Percentiles rank a stretch among this genome's conserved stretches.
phyloP scores from a whole-genome alignment of 2,888 invertebrate genomes.

The Rhodophaea formosa region DNA sequence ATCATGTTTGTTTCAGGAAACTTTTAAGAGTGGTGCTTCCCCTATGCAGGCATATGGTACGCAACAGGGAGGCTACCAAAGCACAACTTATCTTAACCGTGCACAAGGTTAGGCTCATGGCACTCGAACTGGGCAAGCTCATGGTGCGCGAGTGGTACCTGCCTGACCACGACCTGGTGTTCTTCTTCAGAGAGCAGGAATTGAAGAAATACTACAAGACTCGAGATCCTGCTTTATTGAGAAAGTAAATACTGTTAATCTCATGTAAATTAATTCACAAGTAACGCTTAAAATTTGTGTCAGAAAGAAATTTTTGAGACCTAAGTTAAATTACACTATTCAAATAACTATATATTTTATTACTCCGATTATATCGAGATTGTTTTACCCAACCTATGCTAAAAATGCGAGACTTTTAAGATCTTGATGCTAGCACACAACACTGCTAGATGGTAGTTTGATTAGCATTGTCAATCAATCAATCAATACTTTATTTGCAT shows the following conservation, averaged over 20 bases:
- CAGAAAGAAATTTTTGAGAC: too few relatives aligned
- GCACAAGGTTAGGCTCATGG: constrained; percentile 82
- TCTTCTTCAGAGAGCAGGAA: constrained; percentile 85
- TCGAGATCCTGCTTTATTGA: constrained; percentile 79
- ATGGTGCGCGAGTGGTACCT: constrained; percentile 83
- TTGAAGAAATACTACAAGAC: constrained; percentile 77
- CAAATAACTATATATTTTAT: too few relatives aligned
- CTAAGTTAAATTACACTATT: too few relatives aligned
- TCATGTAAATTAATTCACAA: too few relatives aligned
- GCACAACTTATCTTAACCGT: constrained; percentile 75
- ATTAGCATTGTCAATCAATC: too few relatives aligned
- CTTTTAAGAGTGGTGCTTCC: constrained; percentile 83
- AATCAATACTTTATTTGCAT: too few relatives aligned
- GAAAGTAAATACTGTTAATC: constrained; percentile 74
- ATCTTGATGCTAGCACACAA: too few relatives aligned
- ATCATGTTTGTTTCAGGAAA: constrained; percentile 55
- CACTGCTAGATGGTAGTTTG: too few relatives aligned
- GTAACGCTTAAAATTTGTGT: too few relatives aligned
- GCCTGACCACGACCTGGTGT: constrained; percentile 84
- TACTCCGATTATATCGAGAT: too few relatives aligned
- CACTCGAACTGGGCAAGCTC: constrained; percentile 76
- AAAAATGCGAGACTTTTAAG: too few relatives aligned
- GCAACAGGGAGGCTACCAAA: constrained; percentile 85
- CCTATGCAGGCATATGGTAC: constrained; percentile 82
- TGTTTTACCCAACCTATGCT: too few relatives aligned